Base-by-base conservation (phyloP, 2,888 invertebrate genomes). In the Coleophora flavipennella region DNA sequence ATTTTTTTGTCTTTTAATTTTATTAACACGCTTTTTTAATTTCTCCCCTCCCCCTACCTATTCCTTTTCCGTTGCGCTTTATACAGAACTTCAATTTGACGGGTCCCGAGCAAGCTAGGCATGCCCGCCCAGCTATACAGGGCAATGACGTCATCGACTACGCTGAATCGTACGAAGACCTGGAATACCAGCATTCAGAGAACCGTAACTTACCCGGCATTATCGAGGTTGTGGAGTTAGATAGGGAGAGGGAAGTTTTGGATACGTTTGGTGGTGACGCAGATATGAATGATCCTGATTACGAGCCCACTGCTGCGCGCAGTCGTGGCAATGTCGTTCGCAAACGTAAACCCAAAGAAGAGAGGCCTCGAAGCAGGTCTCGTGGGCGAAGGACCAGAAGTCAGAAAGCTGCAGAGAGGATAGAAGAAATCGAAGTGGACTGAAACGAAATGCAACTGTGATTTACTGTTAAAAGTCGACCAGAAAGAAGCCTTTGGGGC, bases 21-120 rank as follows among this genome's bases (percentile, higher is more conserved):
- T 77, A 84, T 86, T 86, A 86, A 86, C 86, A 81, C 77, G 83
- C 84, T 86, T 85, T 84, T 84, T 85, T 85, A 77, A 80, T 78
- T 81, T 80, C 61, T 70, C 69, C 77, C 59, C 54, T 59, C 53
- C 67, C 67, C 77, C 67, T 43, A 63, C 71, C 77, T 74, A 67
- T 62, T 64, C 75, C 72, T 64, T 69, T 58, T 11, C 29, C 20
- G 20, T 29, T 46, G 54, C 64, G 75, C 69, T 70, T 70, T 67
- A 69, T 62, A 68, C 72, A 84, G 84, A 84, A 84, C 65, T 74
- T 84, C 66, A 83, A 83, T 70, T 58, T 83, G 62, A 83, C 84
- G 68, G 70, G 52, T 53, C 67, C 73, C 39, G 79, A 74, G 45
- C 72, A 63, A 53, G 66, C 62, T 29, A 50, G 44, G 38, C 59